phyloP scores from a whole-genome alignment of 2,113 vertebrate genomes.

The Cichladusa arquata region DNA sequence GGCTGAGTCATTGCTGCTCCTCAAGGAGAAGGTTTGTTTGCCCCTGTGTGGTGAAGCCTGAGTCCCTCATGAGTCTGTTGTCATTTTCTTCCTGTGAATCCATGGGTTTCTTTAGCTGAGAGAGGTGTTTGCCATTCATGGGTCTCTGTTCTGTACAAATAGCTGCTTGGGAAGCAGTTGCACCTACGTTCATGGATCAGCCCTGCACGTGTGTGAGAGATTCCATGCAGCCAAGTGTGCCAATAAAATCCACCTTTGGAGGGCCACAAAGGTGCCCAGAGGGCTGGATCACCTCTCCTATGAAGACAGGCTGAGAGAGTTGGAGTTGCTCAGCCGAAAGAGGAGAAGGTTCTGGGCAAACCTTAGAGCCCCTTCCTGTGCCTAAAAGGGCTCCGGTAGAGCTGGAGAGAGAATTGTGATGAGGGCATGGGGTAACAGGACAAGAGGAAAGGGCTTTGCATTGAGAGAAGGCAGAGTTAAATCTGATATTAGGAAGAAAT shows the following conservation, averaged over 20 bases:
- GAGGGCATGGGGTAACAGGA: not conserved
- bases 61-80: not conserved
- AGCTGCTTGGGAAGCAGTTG: not conserved
- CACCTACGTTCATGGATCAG: rapidly evolving
- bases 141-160: rapidly evolving
- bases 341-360: not conserved
- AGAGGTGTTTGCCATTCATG: not conserved
- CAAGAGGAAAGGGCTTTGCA: not conserved
- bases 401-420: not conserved
- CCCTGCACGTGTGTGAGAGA: rapidly evolving
- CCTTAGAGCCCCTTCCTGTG: not conserved
- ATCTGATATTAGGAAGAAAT: not conserved
- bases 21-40: not conserved
- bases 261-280: not conserved
- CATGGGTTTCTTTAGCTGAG: not conserved
- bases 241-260: not conserved
- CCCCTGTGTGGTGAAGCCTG: rapidly evolving
- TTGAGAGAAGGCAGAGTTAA: not conserved
- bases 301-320: not conserved
- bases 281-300: not conserved
- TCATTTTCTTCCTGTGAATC: not conserved
- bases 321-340: not conserved
- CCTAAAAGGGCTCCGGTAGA: not conserved
- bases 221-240: not conserved
- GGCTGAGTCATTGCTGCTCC: conserved; percentile 1